Percentiles rank a stretch among this genome's conserved stretches.
phyloP scores from a whole-genome alignment of 2,113 vertebrate species.

The Pogonocichla stellata region DNA sequence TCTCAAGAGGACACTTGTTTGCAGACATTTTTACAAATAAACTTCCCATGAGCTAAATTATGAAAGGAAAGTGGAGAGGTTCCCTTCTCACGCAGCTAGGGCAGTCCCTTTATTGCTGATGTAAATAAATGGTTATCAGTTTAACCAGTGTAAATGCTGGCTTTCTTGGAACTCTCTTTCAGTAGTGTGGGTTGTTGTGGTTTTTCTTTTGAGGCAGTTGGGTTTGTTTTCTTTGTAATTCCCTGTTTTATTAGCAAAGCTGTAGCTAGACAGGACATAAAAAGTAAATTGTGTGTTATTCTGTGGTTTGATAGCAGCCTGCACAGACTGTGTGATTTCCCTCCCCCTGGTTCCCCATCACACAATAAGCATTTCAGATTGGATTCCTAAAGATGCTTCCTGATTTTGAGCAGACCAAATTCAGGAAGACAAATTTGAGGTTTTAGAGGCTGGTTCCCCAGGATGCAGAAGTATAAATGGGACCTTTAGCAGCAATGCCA shows the following conservation, averaged over 20 bases:
- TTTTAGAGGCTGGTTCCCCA: background rate
- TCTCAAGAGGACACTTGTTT: background rate
- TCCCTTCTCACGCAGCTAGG: background rate
- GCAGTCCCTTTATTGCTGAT: background rate
- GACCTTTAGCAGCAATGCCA: background rate
- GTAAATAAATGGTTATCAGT: background rate
- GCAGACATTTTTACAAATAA: conserved; percentile 26
- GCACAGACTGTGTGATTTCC: background rate
- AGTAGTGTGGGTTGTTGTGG: background rate
- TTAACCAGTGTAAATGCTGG: background rate
- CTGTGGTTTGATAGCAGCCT: background rate
- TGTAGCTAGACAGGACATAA: background rate
- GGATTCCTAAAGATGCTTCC: background rate
- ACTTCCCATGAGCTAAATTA: background rate
- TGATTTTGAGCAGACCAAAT: background rate
- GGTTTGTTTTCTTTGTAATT: background rate
- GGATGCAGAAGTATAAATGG: rapidly evolving
- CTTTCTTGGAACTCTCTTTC: background rate
- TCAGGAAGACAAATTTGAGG: background rate
- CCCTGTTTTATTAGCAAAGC: background rate
- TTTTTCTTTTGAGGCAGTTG: background rate
- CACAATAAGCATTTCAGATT: background rate
- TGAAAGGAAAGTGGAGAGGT: background rate
- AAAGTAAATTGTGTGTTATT: background rate
- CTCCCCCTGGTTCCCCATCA: background rate